Evolutionary conservation across 2,113 vertebrate species (phyloP).

Genomic region (Dicrurus megarhynchus): DNA sequence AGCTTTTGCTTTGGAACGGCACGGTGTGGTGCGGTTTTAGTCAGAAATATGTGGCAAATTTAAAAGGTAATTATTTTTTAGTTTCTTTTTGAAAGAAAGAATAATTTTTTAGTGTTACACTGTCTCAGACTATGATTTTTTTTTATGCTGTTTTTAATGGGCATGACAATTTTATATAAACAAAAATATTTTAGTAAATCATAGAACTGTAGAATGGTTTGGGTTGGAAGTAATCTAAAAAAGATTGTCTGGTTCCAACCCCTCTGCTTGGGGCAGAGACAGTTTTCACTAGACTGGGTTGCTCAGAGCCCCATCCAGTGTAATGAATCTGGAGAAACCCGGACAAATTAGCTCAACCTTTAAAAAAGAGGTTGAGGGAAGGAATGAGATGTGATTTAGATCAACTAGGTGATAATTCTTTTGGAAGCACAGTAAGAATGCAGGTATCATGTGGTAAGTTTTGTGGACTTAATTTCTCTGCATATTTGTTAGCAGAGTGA

Average conservation of each 20-base stretch:
- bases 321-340: not conserved
- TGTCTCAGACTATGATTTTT: not conserved
- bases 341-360: not conserved
- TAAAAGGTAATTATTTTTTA: not conserved
- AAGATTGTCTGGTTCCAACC: not conserved
- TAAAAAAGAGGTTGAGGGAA: not conserved
- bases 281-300: not conserved
- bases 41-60: not conserved
- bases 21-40: not conserved
- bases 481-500: not conserved
- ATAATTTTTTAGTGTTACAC: not conserved
- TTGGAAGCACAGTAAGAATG: not conserved
- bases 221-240: not conserved
- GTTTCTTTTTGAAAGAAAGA: not conserved
- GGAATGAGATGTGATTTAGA: not conserved
- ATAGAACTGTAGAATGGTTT: not conserved
- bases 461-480: not conserved
- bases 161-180: not conserved
- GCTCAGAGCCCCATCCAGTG: not conserved
- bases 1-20: not conserved
- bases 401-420: not conserved
- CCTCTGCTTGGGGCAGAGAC: no score
- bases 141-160: not conserved
- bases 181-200: not conserved
- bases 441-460: not conserved